These are phyloP conservation scores for Vimba vimba DNA, from an alignment of 2,113 vertebrate genomes.

Conservation along the genomic window DNA sequence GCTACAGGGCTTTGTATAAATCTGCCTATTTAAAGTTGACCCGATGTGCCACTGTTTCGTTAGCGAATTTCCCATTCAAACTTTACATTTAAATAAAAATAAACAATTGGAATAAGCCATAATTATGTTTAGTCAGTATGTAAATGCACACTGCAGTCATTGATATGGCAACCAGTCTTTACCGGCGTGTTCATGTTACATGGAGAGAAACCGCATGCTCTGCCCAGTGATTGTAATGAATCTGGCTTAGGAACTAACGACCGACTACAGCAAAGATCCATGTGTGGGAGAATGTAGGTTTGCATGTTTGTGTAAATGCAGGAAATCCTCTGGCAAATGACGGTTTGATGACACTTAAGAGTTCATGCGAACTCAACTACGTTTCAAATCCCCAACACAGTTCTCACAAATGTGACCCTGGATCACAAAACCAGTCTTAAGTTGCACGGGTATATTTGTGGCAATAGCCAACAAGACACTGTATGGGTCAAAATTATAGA, in stretches of 20 bases:
- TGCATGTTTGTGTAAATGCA: slow-evolving; percentile 43
- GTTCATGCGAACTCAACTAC: slow-evolving; percentile 18
- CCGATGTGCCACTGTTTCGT: slow-evolving; percentile 65
- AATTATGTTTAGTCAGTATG: slow-evolving; percentile 77
- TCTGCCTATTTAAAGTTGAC: slow-evolving; percentile 65
- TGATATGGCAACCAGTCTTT: slow-evolving; percentile 51
- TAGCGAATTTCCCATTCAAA: slow-evolving; percentile 80
- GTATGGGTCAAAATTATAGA: no score
- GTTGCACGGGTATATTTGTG: no score
- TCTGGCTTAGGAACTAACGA: slow-evolving; percentile 32
- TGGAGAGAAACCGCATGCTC: slow-evolving; percentile 13
- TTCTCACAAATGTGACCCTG: background rate
- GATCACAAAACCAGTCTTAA: no score
- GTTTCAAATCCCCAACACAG: slow-evolving; percentile 13
- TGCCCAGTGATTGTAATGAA: slow-evolving; percentile 27
- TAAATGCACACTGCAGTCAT: slow-evolving; percentile 70
- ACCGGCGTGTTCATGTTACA: slow-evolving; percentile 51
- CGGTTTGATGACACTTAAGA: slow-evolving; percentile 38
- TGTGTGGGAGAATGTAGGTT: slow-evolving; percentile 38
- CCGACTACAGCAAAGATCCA: slow-evolving; percentile 29
- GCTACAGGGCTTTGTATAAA: slow-evolving; percentile 31
- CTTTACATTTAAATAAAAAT: slow-evolving; percentile 78
- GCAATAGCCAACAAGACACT: no score
- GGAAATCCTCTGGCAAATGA: slow-evolving; percentile 39
- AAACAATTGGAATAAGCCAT: slow-evolving; percentile 71